Conservation (phyloP, 2,113 vertebrate species). For the Emberiza fucata region DNA sequence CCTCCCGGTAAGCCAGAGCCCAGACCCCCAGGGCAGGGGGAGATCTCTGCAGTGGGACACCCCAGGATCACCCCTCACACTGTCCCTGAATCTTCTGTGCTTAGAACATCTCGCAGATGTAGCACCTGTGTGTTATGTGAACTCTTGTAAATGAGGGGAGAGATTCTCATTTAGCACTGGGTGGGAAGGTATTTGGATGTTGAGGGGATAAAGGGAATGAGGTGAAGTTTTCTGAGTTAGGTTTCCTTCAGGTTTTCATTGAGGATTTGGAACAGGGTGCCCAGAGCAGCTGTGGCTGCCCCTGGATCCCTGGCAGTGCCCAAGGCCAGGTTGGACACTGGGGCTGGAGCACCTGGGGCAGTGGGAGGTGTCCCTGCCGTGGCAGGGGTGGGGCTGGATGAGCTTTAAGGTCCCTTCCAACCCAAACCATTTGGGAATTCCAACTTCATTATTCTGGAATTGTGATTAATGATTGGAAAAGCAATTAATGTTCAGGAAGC, state of each 20-base stretch:
- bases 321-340: background rate
- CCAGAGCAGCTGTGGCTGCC: background rate
- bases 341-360: background rate
- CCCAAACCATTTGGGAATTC: background rate
- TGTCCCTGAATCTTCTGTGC: background rate
- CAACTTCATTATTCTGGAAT: background rate
- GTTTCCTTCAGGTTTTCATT: background rate
- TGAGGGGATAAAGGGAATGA: background rate
- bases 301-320: background rate
- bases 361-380: background rate
- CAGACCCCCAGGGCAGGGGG: accelerated
- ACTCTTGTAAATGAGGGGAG: background rate
- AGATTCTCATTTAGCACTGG: accelerated
- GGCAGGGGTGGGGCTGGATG: accelerated
- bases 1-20: slow-evolving; percentile 82
- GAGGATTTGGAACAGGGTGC: background rate
- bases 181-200: accelerated
- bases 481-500: background rate
- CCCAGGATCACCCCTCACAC: background rate
- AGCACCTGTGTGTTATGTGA: accelerated
- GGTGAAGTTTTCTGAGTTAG: background rate
- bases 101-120: accelerated
- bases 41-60: background rate
- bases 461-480: too few species aligned
- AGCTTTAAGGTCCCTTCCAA: background rate